These are phyloP conservation scores for Coracias cyanogaster DNA, from an alignment of 2,797 vertebrate genomes.

Conservation along the genomic window DNA sequence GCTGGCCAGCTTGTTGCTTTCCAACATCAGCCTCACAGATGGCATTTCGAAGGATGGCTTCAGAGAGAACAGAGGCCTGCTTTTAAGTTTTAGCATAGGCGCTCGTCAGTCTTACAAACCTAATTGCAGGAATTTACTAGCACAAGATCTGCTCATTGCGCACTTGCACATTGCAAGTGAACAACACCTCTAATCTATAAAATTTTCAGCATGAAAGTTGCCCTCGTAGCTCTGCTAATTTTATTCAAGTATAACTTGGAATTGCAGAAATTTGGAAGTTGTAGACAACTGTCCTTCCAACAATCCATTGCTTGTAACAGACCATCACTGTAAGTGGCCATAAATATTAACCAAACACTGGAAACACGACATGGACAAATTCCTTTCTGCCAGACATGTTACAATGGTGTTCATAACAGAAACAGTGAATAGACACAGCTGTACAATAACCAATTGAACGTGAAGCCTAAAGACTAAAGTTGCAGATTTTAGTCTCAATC, in stretches of 20 bases:
- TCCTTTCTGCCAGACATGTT: background rate
- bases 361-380: background rate
- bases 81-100: background rate
- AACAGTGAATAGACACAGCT: background rate
- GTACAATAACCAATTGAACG: background rate
- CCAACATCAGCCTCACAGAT: background rate
- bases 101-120: background rate
- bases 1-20: background rate
- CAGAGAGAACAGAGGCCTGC: background rate
- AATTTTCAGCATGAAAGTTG: background rate
- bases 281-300: background rate
- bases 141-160: background rate
- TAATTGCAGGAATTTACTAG: background rate
- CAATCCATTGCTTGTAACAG: background rate
- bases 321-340: background rate
- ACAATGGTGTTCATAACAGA: background rate
- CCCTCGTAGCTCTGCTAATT: background rate
- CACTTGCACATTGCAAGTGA: background rate
- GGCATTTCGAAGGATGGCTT: background rate
- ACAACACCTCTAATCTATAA: background rate
- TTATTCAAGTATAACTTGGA: background rate
- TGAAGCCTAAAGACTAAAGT: background rate
- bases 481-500: background rate
- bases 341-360: background rate
- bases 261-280: background rate